Evolutionary conservation across 2,888 invertebrate genomes (phyloP).

Genomic region (Linhomoeus sp.): DNA sequence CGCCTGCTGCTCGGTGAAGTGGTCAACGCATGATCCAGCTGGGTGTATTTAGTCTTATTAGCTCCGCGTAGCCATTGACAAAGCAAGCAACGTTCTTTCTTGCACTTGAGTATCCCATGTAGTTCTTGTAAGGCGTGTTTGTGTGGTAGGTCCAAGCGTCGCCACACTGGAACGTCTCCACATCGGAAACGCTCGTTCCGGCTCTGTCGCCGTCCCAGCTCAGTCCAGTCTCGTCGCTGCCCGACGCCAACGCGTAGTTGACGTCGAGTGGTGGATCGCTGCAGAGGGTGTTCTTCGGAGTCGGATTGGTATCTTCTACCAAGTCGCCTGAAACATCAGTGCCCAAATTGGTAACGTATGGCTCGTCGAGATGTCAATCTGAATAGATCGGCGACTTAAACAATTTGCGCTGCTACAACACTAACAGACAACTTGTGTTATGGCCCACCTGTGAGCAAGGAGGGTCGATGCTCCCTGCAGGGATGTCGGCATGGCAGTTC

Average conservation of each 20-base stretch:
- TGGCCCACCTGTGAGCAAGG: conserved; percentile 11
- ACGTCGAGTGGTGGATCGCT: conserved; percentile 13
- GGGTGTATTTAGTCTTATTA: background rate
- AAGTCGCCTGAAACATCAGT: conserved; percentile 23
- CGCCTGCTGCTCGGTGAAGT: conserved; percentile 26
- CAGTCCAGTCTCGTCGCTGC: too few species aligned
- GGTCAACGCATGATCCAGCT: conserved; percentile 15
- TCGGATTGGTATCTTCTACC: conserved; percentile 27
- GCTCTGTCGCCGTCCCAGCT: too few species aligned
- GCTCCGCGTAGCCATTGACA: background rate
- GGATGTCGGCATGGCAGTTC: conserved; percentile 23
- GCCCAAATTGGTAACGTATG: background rate
- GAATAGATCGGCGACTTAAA: too few species aligned
- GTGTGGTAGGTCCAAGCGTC: too few species aligned
- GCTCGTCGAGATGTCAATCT: too few species aligned
- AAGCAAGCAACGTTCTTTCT: too few species aligned
- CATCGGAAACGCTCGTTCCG: conserved; percentile 9
- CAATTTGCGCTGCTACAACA: too few species aligned
- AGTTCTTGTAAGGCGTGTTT: too few species aligned
- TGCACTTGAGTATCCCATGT: too few species aligned
- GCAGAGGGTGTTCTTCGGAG: conserved; percentile 19
- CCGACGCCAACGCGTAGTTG: background rate
- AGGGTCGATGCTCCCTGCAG: conserved; percentile 22
- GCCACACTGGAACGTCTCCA: conserved; percentile 11
- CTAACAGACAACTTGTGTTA: too few species aligned